These are phyloP conservation scores for Montipora sp. DNA, from an alignment of 64 coral and sea anemone species.

Conservation along the genomic window DNA sequence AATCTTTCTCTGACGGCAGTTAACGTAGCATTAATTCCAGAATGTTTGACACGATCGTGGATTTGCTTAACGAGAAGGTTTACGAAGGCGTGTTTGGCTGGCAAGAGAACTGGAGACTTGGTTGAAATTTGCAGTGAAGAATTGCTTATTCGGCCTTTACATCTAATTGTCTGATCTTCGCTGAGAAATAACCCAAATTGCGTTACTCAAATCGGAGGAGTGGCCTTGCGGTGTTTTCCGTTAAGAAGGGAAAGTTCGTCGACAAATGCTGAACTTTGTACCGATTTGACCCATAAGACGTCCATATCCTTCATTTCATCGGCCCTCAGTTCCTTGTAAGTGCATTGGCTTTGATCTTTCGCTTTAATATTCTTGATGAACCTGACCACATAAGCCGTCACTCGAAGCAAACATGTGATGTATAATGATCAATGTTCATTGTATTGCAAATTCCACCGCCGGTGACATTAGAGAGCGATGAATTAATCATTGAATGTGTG, in stretches of 20 bases:
- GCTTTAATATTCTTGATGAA: not conserved
- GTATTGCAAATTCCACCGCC: not conserved
- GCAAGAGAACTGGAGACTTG: not conserved
- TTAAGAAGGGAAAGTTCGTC: slow-evolving; percentile 14
- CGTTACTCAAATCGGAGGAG: slow-evolving; percentile 9
- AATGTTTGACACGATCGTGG: not conserved
- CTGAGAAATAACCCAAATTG: slow-evolving; percentile 12
- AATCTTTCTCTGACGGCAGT: slow-evolving; percentile 7
- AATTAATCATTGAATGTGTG: slow-evolving; percentile 16
- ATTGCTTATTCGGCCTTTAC: not conserved
- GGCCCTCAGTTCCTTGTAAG: not conserved
- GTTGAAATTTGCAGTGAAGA: not conserved
- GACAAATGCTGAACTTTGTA: not conserved
- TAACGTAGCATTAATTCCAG: not conserved
- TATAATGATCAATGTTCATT: not conserved
- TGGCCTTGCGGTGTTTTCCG: not conserved
- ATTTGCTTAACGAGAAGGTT: not conserved
- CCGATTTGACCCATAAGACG: slow-evolving; percentile 1
- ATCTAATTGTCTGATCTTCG: slow-evolving; percentile 13
- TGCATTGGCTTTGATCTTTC: not conserved
- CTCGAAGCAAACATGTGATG: not conserved
- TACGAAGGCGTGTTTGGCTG: not conserved
- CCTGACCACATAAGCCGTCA: not conserved
- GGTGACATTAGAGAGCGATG: not conserved
- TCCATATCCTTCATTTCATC: not conserved